phyloP scores from a whole-genome alignment of 35 echinoderm and acorn worm genomes.

The Heliocidaris tuberculata region DNA sequence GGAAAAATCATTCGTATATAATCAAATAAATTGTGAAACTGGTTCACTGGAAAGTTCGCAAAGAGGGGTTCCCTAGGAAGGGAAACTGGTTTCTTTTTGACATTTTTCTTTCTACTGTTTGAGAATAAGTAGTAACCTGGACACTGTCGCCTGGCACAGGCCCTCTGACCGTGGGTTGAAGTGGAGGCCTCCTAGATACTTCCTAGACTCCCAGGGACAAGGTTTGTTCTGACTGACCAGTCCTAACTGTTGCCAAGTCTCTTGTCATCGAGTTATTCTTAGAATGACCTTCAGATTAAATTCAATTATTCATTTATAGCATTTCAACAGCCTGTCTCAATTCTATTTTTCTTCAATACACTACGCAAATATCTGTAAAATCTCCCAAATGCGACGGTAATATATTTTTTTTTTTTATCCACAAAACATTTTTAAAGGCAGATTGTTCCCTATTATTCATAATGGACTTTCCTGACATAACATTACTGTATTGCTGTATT shows the following conservation, averaged over 20 bases:
- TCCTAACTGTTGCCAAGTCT: not conserved
- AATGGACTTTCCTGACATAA: no score
- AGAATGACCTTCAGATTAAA: not conserved
- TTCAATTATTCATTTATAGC: not conserved
- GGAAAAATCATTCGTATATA: no score
- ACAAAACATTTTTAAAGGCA: no score
- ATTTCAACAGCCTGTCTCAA: not conserved
- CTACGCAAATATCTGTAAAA: no score
- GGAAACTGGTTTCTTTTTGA: not conserved
- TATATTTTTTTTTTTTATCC: no score
- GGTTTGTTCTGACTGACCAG: not conserved
- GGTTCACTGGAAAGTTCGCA: no score
- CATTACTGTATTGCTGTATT: no score
- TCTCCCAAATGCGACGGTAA: no score
- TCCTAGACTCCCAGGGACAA: not conserved
- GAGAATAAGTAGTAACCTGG: not conserved
- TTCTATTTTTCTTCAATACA: no score
- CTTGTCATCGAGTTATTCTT: not conserved
- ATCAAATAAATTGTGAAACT: no score
- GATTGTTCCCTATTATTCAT: no score
- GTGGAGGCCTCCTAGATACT: not conserved
- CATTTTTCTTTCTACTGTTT: not conserved
- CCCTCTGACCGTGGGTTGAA: not conserved
- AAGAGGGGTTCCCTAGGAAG: no score
- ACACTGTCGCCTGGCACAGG: not conserved